Base-by-base conservation (phyloP, 2,888 invertebrate species). In the Cheilosia impressa region DNA sequence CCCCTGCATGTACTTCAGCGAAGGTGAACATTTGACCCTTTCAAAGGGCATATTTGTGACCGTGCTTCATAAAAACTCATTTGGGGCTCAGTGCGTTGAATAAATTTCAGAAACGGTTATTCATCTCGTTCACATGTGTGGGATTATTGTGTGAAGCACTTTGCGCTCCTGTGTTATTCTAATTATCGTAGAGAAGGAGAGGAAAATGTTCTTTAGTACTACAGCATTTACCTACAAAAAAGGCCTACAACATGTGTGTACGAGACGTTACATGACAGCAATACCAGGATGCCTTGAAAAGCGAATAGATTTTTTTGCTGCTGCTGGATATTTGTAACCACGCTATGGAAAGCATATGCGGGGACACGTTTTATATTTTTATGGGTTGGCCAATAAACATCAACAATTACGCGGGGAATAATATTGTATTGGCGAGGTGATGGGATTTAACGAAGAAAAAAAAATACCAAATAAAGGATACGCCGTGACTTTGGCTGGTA, bases 291-390 rank as follows among this genome's bases (percentile, higher is more conserved):
- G 71, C 38, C 13, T 9, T 2, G 17, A 34, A n/a, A 57, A 41
- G 41, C 15, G 7, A 55, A 38, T 38, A 57, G 50, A 22, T 53
- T 53, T 45, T 53, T 19, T 72, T 43, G 7, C 2, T 15, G 22
- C 15, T 15, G 6, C 31, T 19, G 5, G 9, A 43, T 43, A 34
- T 41, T 41, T 60, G 58, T 62, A 34, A 52, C 27, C 27, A 6
- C 6, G 27, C 6, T 43, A 27, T 4, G 31, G n/a, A 53, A 13
- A 27, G 34, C 57, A 47, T 47, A 58, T 75, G 73, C 73, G 57
- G 65, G 50, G 57, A 50, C 66, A 75, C 58, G 75, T 75, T 57
- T 75, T 65, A 38, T n/a, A 57, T 66, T 75, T 75, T 27, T 57
- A 75, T 50, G 47, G 19, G 9, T 47, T 57, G 50, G 38, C 47